Evolutionary conservation across 2,113 vertebrate species (phyloP), one percentile per base, ranked within the genome.

Genomic region (Toxostoma redivivum): DNA sequence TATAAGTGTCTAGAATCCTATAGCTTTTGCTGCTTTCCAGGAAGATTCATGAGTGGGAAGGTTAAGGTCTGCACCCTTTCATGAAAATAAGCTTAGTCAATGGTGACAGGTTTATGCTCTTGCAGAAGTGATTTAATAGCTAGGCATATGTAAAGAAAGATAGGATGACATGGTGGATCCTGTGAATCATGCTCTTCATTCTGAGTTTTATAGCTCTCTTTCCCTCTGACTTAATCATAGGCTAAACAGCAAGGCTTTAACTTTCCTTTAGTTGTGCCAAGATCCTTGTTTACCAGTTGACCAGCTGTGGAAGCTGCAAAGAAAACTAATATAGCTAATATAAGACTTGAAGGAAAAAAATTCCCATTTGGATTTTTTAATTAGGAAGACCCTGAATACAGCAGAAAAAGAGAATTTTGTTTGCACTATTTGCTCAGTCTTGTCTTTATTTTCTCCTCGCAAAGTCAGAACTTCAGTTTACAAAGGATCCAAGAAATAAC

Each of bases 231-330:
- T 86, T 77, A 70, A 86, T 86, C 80, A 51, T 33, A 77, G 47
- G 11, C 71, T 83, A 67, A 60, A 84, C 42, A 95, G 42, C 66
- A 94, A 92, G 70, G 70, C 62, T 91, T 87, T 77, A 47, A 35
- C 90, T 95, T 95, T 92, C 79, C 84, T 74, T 91, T 50, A 58
- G 35, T 82, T 95, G 19, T 80, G 53, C 87, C 90, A 89, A 60
- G 45, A 33, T 81, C 73, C n/a, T 89, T 23, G 1, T 94, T 97
- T 95, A 72, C 69, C 64, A 66, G 37, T 84, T 90, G 87, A 85
- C 31, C 6, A 4, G 48, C 62, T 76, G 25, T 72, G 64, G 74
- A 93, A 91, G 47, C 57, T 77, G 61, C 61, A 76, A 78, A 87
- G n/a, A 67, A 88, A 74, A 56, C 30, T 48, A 86, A 38, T 37